Base-by-base conservation (phyloP, 2,113 vertebrate species). In the Harpagus bidentatus region DNA sequence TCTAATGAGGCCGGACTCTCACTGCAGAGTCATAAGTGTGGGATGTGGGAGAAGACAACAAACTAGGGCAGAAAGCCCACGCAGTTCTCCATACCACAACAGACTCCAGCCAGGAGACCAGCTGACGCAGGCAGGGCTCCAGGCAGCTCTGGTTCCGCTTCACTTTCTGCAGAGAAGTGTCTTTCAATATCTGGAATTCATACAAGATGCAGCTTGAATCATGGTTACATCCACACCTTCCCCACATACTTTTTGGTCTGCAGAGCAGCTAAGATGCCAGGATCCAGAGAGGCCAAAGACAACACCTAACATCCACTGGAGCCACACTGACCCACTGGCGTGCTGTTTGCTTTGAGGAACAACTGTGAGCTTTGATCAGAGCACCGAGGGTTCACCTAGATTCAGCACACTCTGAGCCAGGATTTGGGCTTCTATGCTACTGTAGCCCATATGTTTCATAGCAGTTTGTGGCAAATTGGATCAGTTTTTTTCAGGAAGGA, bases 71-170 rank as follows among this genome's bases (percentile, higher is more conserved):
- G 87, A 61, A 82, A 92, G 71, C 76, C 80, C 50, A 90, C 3
- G 4, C n/a, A 71, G 34, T 7, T 52, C 73, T 97, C 83, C 98
- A 94, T 96, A 99, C 99, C 99, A 99, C 99, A 22, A 99, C 99
- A 14, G 99, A 99, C 98, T 99, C 99, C 69, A 99, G 98, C 79
- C 99, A 99, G 95, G 99, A 99, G 87, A 99, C 99, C 23, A 99
- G 98, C 98, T 99, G 99, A 62, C 99, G 98, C 81, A 99, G 98
- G 90, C 99, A 99, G 7, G 99, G 99, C 98, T 99, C 99, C 97
- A 99, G 96, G 86, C 99, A 99, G 98, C 99, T 99, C 98, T 99
- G 99, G 98, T 99, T 99, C 91, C 99, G 98, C 95, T 99, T 99
- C 94, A 99, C 99, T 96, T 99, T 99, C 97, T 99, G 99, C 55